Base-by-base conservation (phyloP, 92 coral and sea anemone species). In the Desmophyllum pertusum region DNA sequence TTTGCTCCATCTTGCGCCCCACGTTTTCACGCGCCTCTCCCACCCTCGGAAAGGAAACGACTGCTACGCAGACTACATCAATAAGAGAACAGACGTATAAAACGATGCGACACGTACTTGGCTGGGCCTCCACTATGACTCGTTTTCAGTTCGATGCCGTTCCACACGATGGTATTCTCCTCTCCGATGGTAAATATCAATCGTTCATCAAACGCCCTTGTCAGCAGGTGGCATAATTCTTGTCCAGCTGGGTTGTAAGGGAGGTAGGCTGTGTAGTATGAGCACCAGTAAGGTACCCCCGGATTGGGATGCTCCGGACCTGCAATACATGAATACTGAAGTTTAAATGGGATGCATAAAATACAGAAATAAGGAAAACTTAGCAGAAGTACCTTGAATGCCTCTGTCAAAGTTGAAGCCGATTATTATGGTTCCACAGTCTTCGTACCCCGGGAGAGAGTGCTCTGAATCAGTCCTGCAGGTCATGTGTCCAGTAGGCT, bases 401-500 rank as follows among this genome's bases (percentile, higher is more conserved):
- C 92, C 92, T 63, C 48, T 52, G 31, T 73, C 79, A 36, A 89
- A 85, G 52, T 85, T 57, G 55, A 42, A 89, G 57, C 82, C 80
- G 6, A 89, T 31, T 8, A 73, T 35, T 6, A 89, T 66, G 37
- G 89, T 89, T 9, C 41, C 81, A 48, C 59, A 41, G 38, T 13
- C 80, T 10, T 67, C 84, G 62, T 79, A 27, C 13, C 89, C 92
- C 46, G 42, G 79, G 17, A 89, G 76, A 43, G 72, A 73, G 31
- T 6, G 48, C 11, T 9, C 18, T 15, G 66, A 18, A 3, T 79
- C 76, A 11, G 70, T 48, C 38, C 83, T 83, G 55, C 77, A 76
- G 52, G 68, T 89, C 86, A 85, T 85, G 27, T 48, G 75, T 46
- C 92, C 92, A 23, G 63, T 42, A 11, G 92, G 92, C 42, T 85